Evolutionary conservation across 2,797 vertebrate species (phyloP), one percentile per base, ranked within the genome.

Genomic region (Fistularia tabacaria): DNA sequence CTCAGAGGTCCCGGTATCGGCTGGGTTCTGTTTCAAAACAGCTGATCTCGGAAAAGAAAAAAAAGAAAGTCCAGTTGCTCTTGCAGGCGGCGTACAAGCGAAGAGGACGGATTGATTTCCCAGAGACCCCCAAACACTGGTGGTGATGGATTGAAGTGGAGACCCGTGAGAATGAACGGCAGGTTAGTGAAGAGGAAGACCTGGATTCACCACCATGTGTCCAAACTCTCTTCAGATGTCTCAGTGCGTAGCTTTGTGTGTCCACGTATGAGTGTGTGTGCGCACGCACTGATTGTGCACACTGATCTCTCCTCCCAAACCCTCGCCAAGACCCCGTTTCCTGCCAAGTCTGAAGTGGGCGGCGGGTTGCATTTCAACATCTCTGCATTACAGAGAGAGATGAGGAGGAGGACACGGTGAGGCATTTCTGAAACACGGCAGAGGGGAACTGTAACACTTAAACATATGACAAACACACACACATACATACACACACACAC

Each of bases 301-400:
- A 51, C 62, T 59, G 77, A 74, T 82, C 67, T 68, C 69, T 74
- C 36, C 71, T 44, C 75, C 64, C 71, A 48, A 59, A 54, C 73
- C 51, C 38, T 1, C 57, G 80, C 82, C 85, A 83, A 85, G 71
- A 59, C 62, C 79, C 61, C 64, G 65, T 57, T 73, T 78, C 70
- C 82, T 85, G 83, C 83, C 84, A 84, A 85, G 71, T 80, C 71
- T 79, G 79, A 85, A 84, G 74, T 71, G 73, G 76, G 80, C 61
- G 76, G 83, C 75, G 82, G 77, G 79, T n/a, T 70, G 72, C 62
- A 74, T 86, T 87, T 87, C 69, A 69, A 84, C 81, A 84, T 82
- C 75, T 85, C 79, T 80, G 77, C 64, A 79, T 77, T 77, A 75
- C 76, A 74, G 59, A 71, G 77, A 80, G 76, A 80, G 74, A 77